These are phyloP conservation scores for Sinonovacula constricta DNA, from an alignment of 1,140 invertebrate genomes.

Conservation along the genomic window DNA sequence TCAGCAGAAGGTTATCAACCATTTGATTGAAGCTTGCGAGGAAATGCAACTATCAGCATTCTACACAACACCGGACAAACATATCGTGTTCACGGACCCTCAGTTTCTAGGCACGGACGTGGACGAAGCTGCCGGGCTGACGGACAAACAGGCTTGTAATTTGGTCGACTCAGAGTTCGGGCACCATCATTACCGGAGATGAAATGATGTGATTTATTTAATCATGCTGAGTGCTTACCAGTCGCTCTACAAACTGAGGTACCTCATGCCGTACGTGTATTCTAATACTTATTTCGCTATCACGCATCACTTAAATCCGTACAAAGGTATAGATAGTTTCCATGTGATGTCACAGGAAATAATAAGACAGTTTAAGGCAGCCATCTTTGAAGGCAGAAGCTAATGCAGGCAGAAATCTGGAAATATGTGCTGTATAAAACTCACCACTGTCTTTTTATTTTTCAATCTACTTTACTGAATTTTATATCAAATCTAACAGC, in stretches of 20 bases:
- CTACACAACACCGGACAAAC: conserved; percentile 2
- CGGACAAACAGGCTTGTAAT: neutral
- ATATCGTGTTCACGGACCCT: neutral
- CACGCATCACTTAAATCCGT: too few species aligned
- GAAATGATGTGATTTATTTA: too few species aligned
- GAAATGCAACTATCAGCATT: conserved; percentile 12
- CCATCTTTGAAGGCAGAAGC: too few species aligned
- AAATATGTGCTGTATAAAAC: too few species aligned
- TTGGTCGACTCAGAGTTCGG: conserved; percentile 2
- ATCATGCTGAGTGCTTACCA: neutral
- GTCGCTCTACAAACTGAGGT: neutral
- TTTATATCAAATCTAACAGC: too few species aligned
- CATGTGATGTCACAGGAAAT: too few species aligned
- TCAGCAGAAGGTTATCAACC: conserved; percentile 3
- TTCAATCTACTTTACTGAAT: too few species aligned
- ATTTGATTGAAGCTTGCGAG: neutral
- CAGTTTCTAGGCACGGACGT: neutral
- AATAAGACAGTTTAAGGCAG: too few species aligned
- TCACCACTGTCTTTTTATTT: too few species aligned
- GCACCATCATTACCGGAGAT: too few species aligned
- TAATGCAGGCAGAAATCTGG: too few species aligned
- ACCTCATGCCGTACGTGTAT: neutral
- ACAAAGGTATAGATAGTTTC: too few species aligned
- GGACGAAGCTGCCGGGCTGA: neutral
- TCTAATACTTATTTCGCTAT: neutral